These are phyloP conservation scores for Idaea biselata DNA, from an alignment of 2,888 invertebrate genomes.

Conservation along the genomic window DNA sequence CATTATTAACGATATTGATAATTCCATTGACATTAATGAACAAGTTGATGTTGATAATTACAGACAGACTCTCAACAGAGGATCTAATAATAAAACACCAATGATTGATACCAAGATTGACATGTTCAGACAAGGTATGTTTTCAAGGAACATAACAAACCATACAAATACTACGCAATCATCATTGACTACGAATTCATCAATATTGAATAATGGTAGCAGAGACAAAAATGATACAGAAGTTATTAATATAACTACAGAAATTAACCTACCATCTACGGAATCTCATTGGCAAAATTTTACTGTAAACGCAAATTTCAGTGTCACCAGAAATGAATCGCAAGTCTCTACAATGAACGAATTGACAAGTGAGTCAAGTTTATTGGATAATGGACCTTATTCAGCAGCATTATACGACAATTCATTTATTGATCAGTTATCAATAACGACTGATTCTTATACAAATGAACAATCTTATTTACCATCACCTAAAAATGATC, in stretches of 20 bases:
- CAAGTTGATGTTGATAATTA: constrained; percentile 35
- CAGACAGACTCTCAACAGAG: constrained; percentile 37
- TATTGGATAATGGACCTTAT: constrained; percentile 42
- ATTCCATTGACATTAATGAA: constrained; percentile 18
- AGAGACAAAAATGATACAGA: constrained; percentile 17
- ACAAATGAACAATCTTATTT: constrained; percentile 50
- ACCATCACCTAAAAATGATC: constrained; percentile 48
- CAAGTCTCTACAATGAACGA: constrained; percentile 17
- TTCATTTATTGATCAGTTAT: constrained; percentile 55
- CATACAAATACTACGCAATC: background rate
- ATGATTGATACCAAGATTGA: background rate
- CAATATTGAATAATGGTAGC: background rate
- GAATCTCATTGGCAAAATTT: constrained; percentile 42
- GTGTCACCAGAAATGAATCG: constrained; percentile 11
- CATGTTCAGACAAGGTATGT: background rate
- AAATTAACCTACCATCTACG: constrained; percentile 29
- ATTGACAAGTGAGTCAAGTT: constrained; percentile 27
- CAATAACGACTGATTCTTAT: constrained; percentile 60
- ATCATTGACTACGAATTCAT: background rate
- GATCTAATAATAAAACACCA: constrained; percentile 7
- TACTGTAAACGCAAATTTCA: constrained; percentile 30
- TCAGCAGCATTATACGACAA: constrained; percentile 49
- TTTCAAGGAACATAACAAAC: background rate
- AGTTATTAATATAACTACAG: constrained; percentile 17
- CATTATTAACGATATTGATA: background rate